phyloP scores from a whole-genome alignment of 2,888 invertebrate species.

The Thymelicus sylvestris region DNA sequence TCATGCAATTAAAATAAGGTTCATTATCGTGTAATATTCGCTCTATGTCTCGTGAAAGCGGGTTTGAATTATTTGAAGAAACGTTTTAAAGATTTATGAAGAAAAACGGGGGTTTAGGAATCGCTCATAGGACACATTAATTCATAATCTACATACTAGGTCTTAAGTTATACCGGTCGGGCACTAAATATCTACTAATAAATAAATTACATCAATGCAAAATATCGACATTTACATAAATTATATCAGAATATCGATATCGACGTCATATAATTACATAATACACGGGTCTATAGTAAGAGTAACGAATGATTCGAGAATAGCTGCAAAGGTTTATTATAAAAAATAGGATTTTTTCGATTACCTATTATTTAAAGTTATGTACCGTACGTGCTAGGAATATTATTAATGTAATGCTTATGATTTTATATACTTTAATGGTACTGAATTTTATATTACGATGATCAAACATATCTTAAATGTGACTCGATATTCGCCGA shows the following conservation, averaged over 20 bases:
- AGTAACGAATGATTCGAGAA: neutral
- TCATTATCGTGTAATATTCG: neutral
- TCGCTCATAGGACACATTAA: conserved; percentile 12
- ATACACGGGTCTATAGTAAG: too few species aligned
- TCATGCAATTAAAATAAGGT: neutral
- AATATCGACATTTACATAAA: too few species aligned
- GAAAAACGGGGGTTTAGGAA: conserved; percentile 16
- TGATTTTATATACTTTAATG: too few species aligned
- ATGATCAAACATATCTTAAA: too few species aligned
- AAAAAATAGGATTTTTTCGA: conserved; percentile 6
- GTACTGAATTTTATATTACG: too few species aligned
- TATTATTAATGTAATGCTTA: neutral
- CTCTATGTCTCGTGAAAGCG: neutral
- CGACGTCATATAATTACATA: too few species aligned
- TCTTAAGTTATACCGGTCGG: conserved; percentile 14
- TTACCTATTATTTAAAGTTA: neutral
- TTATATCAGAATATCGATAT: too few species aligned
- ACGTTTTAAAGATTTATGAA: neutral
- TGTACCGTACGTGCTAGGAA: neutral
- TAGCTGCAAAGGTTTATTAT: neutral
- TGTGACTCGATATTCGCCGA: too few species aligned
- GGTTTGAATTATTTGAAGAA: neutral
- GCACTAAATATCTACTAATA: conserved; percentile 1
- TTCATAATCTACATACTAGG: conserved; percentile 10
- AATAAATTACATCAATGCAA: neutral